A percentile compares a stretch with the other conserved stretches of the same genome.
phyloP scores from a whole-genome alignment of 2,888 invertebrate species.

The Noctua janthina region DNA sequence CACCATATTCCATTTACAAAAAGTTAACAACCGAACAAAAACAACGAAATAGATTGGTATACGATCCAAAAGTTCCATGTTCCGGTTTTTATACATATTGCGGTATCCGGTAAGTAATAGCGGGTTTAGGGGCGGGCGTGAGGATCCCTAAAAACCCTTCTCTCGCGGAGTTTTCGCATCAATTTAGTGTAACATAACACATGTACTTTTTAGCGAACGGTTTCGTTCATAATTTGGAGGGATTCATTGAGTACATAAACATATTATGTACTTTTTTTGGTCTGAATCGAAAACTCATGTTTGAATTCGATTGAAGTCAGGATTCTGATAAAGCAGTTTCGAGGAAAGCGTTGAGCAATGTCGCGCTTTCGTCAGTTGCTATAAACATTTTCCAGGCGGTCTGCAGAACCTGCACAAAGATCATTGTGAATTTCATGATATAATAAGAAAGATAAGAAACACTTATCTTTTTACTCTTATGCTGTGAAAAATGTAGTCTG shows the following conservation, averaged over 20 bases:
- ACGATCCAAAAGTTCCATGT: constrained; percentile 45
- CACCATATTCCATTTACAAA: constrained; percentile 10
- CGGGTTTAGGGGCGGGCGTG: constrained; percentile 44
- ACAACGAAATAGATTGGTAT: constrained; percentile 39
- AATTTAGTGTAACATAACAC: constrained; percentile 56
- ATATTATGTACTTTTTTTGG: constrained; percentile 3
- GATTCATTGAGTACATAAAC: constrained; percentile 23
- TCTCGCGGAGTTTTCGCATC: constrained; percentile 45
- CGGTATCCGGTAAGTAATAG: constrained; percentile 54
- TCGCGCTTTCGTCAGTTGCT: background rate
- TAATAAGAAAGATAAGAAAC: background rate
- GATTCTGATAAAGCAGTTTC: background rate
- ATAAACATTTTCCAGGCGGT: background rate
- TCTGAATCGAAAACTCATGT: background rate
- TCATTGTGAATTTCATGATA: background rate
- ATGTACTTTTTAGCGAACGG: constrained; percentile 51
- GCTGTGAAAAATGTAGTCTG: background rate
- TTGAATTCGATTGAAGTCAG: background rate
- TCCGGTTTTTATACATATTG: constrained; percentile 59
- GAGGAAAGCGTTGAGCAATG: background rate
- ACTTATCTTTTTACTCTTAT: background rate
- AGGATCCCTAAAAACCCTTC: constrained; percentile 48
- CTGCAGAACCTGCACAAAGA: too few relatives aligned
- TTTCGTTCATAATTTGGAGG: constrained; percentile 53
- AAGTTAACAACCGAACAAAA: constrained; percentile 26